These are phyloP conservation scores for Drosophila guanche DNA, from an alignment of 1,140 invertebrate species.

Conservation along the genomic window DNA sequence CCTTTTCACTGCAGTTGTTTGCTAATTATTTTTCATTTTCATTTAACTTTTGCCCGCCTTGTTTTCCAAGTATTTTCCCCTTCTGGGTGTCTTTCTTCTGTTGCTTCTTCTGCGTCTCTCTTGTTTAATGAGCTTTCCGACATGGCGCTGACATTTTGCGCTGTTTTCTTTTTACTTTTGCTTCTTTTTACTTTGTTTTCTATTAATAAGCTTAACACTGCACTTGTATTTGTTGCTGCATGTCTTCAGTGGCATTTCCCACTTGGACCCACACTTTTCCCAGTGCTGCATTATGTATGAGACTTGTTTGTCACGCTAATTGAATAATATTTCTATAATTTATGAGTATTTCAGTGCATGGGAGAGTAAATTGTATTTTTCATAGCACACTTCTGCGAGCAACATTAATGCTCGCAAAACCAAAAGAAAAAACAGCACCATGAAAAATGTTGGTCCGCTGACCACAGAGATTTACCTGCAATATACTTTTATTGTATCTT, in stretches of 20 bases:
- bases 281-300: constrained; percentile 57
- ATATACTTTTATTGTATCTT: too few relatives aligned
- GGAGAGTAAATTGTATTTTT: not conserved
- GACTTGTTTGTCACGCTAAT: constrained; percentile 62
- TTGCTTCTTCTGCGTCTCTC: constrained; percentile 7
- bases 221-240: constrained; percentile 7
- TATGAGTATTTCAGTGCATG: constrained; percentile 7
- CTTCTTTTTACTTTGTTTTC: constrained; percentile 21
- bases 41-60: constrained; percentile 39
- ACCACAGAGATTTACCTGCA: too few relatives aligned
- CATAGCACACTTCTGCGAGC: not conserved
- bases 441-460: too few relatives aligned
- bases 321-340: constrained; percentile 61
- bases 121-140: constrained; percentile 58
- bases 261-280: constrained; percentile 8
- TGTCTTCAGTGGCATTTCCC: constrained; percentile 26
- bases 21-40: constrained; percentile 76
- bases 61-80: constrained; percentile 34
- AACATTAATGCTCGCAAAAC: constrained; percentile 1
- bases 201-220: constrained; percentile 43
- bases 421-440: not conserved
- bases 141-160: constrained; percentile 55
- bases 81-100: not conserved
- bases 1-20: constrained; percentile 41
- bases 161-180: constrained; percentile 29